Evolutionary conservation across 2,113 vertebrate genomes (phyloP).

Genomic region (Tor tambroides): DNA sequence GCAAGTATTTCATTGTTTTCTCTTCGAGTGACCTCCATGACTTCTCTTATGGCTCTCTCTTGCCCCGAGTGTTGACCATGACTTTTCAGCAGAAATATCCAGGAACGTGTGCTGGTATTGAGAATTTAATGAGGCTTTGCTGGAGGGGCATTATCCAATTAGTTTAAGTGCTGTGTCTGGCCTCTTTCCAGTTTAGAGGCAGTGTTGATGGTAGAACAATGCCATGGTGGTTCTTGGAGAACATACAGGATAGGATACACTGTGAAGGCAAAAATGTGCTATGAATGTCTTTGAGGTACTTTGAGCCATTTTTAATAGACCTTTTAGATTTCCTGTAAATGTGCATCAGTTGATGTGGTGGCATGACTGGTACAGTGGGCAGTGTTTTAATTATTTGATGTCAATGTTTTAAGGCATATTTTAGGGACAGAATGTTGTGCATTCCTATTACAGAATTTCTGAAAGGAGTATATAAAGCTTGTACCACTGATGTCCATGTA

Average conservation of each 20-base stretch:
- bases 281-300: background rate
- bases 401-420: background rate
- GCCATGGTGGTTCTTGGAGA: slow-evolving; percentile 21
- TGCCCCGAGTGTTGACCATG: slow-evolving; percentile 52
- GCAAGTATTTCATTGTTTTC: too few species aligned
- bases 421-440: background rate
- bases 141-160: slow-evolving; percentile 71
- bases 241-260: background rate
- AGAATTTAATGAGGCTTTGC: slow-evolving; percentile 73
- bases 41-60: background rate
- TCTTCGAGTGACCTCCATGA: background rate
- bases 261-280: background rate
- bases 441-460: background rate
- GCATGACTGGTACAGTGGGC: background rate
- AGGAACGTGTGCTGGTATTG: slow-evolving; percentile 60
- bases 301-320: background rate
- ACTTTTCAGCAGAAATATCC: slow-evolving; percentile 59
- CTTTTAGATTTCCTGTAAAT: background rate
- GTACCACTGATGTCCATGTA: background rate
- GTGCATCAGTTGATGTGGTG: background rate
- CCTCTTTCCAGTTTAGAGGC: slow-evolving; percentile 54
- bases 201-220: slow-evolving; percentile 55
- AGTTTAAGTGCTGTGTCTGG: slow-evolving; percentile 73
- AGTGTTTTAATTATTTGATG: background rate
- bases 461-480: background rate